Percentiles rank a stretch among this genome's conserved stretches.
Evolutionary conservation across 2,113 vertebrate genomes (phyloP).

Genomic region (Hymenochirus boettgeri): DNA sequence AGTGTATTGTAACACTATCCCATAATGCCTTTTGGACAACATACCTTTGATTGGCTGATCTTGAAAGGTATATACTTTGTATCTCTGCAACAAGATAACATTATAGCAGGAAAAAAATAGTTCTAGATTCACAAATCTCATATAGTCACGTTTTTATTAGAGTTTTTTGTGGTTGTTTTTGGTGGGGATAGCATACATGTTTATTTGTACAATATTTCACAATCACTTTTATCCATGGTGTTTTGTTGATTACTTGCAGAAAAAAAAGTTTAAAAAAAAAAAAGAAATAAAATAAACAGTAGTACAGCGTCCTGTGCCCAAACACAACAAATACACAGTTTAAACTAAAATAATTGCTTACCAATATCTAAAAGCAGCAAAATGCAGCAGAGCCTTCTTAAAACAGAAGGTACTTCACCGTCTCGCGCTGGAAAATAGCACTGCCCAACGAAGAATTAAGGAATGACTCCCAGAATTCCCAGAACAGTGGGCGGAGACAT

Average conservation of each 20-base stretch:
- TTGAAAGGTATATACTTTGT: too few relatives aligned
- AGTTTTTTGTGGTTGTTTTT: slow-evolving; percentile 64
- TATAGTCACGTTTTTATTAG: slow-evolving; percentile 73
- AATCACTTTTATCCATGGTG: slow-evolving; percentile 78
- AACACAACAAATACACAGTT: slow-evolving; percentile 72
- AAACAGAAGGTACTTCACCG: too few relatives aligned
- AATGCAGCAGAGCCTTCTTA: too few relatives aligned
- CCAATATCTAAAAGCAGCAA: too few relatives aligned
- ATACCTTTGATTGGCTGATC: too few relatives aligned
- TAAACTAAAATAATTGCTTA: slow-evolving; percentile 66
- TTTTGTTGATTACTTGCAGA: slow-evolving; percentile 68
- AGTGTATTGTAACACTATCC: too few relatives aligned
- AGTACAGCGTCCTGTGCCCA: slow-evolving; percentile 78
- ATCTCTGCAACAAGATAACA: too few relatives aligned
- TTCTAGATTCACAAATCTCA: slow-evolving; percentile 35
- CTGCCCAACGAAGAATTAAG: too few relatives aligned
- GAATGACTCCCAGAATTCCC: too few relatives aligned
- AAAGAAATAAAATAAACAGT: slow-evolving; percentile 70
- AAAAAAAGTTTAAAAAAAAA: slow-evolving; percentile 72
- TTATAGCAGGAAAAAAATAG: slow-evolving; percentile 5
- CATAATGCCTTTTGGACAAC: too few relatives aligned
- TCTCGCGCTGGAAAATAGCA: too few relatives aligned
- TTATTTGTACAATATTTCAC: slow-evolving; percentile 92
- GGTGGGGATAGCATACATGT: slow-evolving; percentile 79
- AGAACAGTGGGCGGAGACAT: too few relatives aligned